Conservation (phyloP, 2,888 invertebrate genomes). For the Xylota segnis region DNA sequence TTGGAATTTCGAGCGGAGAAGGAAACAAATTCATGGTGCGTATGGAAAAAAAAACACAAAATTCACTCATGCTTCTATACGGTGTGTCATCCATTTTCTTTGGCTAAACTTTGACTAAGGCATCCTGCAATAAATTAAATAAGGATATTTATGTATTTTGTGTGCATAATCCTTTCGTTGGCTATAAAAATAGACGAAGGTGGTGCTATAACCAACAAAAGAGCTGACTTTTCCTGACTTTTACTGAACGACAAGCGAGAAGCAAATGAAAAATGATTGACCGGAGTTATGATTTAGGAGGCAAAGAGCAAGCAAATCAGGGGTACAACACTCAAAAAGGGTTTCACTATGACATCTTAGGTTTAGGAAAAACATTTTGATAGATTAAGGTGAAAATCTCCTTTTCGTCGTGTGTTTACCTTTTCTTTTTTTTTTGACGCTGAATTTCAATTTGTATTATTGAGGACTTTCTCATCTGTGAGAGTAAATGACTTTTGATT, state of each 20-base stretch:
- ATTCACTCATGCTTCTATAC: slow-evolving; percentile 1
- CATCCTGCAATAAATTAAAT: slow-evolving; percentile 65
- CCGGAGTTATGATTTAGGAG: slow-evolving; percentile 40
- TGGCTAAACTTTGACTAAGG: slow-evolving; percentile 61
- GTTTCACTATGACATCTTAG: slow-evolving; percentile 41
- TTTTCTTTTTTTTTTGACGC: slow-evolving; percentile 5
- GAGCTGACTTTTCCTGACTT: slow-evolving; percentile 21
- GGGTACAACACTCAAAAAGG: slow-evolving; percentile 24
- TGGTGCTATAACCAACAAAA: slow-evolving; percentile 10
- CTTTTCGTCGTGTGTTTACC: slow-evolving; percentile 12
- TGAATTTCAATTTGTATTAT: slow-evolving; percentile 7
- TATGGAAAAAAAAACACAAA: slow-evolving; percentile 40
- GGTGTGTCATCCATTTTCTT: slow-evolving; percentile 36
- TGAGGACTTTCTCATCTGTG: neutral
- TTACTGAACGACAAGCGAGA: slow-evolving; percentile 14
- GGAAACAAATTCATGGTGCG: slow-evolving; percentile 34
- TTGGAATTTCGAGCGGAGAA: slow-evolving; percentile 51
- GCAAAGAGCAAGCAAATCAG: neutral
- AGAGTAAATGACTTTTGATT: neutral
- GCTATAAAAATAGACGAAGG: slow-evolving; percentile 35
- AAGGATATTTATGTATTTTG: slow-evolving; percentile 65
- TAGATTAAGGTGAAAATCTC: slow-evolving; percentile 43
- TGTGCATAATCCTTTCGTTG: slow-evolving; percentile 67
- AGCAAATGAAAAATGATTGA: slow-evolving; percentile 61
- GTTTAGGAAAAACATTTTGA: slow-evolving; percentile 45